Base-by-base conservation (phyloP, 2,113 vertebrate genomes). In the Numida meleagris region DNA sequence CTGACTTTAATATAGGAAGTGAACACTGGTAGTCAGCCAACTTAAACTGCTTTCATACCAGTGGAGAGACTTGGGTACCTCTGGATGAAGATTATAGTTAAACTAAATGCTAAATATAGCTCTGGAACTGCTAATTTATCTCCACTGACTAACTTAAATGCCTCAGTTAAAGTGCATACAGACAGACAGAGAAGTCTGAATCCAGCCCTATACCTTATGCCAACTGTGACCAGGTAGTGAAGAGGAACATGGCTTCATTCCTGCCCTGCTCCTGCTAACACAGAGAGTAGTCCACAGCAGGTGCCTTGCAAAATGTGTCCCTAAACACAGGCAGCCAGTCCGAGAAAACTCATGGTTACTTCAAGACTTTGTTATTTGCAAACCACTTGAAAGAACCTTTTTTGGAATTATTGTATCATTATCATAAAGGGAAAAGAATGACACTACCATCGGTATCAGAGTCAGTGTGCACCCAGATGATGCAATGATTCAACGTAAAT, bases 151-250 rank as follows among this genome's bases (percentile, higher is more conserved):
- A 68, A 72, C 6, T 59, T 72, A 71, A 61, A 31, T 48, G 36
- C 36, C 65, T 25, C 38, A 40, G 31, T 53, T 29, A 40, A 40
- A 61, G 6, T 33, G 14, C 2, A 2, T 18, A 23, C 72, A 86
- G 43, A 34, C 42, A 88, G 73, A 87, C 13, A 7, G 43, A 87
- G 27, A 84, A 91, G 73, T 61, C 25, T 24, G 7, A 1, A 5
- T 55, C 29, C 50, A 78, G 16, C 25, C 36, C 59, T 81, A 13
- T 2, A 29, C 12, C 21, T 77, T 74, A 42, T 81, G 31, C 65
- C 7, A 2, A 36, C 51, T 51, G 38, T 3, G 4, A 45, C 10
- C 2, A 1, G 9, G 10, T 4, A 46, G 25, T 31, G 53, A 50
- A 86, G 10, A 1, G 13, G 24, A 55, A 46, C 63, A 50, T 3